phyloP scores from a whole-genome alignment of 2,113 vertebrate genomes.

The rabbit (Oryctolagus cuniculus) region mOryCun1.1 NC_091432.1:51258501-51259000 shows the following conservation, averaged over 20 bases:
- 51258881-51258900: not conserved
- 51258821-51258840: not conserved
- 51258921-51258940: not conserved
- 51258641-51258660: not conserved
- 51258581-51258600: not conserved
- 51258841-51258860: not conserved
- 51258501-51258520: not conserved
- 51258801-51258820: not conserved
- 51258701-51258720: not conserved
- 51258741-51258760: not conserved
- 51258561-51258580: not conserved
- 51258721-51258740: not conserved
- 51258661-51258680: not conserved
- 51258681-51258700: not conserved
- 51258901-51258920: not conserved
- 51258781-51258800: not conserved
- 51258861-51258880: not conserved
- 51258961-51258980: not conserved
- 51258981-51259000: not conserved
- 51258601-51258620: not conserved
- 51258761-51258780: not conserved
- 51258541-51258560: not conserved
- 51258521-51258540: not conserved
- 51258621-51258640: slow-evolving; percentile 7
- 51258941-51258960: not conserved